A percentile compares a stretch with the other conserved stretches of the same genome.
These are phyloP conservation scores for Plestiodon gilberti DNA, from an alignment of 2,113 vertebrate genomes.

Conservation along the genomic window DNA sequence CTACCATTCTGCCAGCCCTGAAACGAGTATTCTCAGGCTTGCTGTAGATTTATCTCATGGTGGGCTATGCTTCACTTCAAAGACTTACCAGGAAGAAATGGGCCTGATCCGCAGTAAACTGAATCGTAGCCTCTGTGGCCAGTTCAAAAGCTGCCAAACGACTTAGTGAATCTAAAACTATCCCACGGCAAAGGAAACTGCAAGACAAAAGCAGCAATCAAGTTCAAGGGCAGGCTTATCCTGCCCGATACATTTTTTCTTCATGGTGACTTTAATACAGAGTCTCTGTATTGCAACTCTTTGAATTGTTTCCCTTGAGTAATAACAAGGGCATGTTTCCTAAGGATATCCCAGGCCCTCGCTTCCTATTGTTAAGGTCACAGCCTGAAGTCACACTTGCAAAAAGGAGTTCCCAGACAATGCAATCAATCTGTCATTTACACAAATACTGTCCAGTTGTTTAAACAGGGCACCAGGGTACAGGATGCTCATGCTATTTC, in stretches of 20 bases:
- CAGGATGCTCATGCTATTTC: constrained; percentile 2
- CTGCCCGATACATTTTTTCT: constrained; percentile 17
- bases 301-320: constrained; percentile 45
- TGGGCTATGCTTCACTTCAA: neutral
- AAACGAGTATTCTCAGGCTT: neutral
- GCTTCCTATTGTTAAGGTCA: constrained; percentile 40
- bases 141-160: constrained; percentile 83
- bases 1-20: neutral
- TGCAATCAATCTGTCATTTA: neutral
- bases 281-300: constrained; percentile 22
- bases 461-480: neutral
- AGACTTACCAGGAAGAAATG: constrained; percentile 89
- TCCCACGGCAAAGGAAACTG: constrained; percentile 91
- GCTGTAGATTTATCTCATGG: neutral
- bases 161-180: constrained; percentile 79
- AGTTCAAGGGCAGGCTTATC: constrained; percentile 34
- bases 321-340: neutral
- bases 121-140: constrained; percentile 78
- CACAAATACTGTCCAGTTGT: constrained; percentile 6
- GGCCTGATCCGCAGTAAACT: constrained; percentile 80
- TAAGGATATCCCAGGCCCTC: constrained; percentile 53
- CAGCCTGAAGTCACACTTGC: constrained; percentile 5
- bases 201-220: constrained; percentile 26
- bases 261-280: constrained; percentile 42
- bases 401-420: neutral